Percentiles rank a stretch among this genome's conserved stretches.
Conservation (phyloP, 2,113 vertebrate species). For the Scomber colias region DNA sequence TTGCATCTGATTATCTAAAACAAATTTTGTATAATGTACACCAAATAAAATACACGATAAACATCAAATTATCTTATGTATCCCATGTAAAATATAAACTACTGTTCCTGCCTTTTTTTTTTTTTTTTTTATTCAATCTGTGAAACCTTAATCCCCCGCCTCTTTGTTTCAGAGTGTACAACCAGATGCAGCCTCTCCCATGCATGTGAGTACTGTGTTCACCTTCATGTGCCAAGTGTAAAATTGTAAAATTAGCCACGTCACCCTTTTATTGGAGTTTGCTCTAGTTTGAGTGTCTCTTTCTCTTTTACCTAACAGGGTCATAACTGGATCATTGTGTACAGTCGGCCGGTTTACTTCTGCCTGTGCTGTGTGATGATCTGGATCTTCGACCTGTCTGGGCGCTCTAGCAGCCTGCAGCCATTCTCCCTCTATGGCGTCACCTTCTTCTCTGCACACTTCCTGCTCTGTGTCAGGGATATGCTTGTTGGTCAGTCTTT, state of each 20-base stretch:
- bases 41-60: no score
- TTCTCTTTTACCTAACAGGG: constrained; percentile 86
- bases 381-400: constrained; percentile 92
- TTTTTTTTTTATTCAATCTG: no score
- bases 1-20: neutral
- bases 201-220: constrained; percentile 88
- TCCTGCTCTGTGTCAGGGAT: constrained; percentile 94
- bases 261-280: neutral
- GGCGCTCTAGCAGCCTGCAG: constrained; percentile 91
- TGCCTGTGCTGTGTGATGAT: constrained; percentile 98
- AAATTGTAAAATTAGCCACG: neutral
- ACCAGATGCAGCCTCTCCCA: constrained; percentile 92
- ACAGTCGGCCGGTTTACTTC: constrained; percentile 99
- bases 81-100: no score
- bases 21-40: no score
- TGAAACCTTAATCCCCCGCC: neutral
- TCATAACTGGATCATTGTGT: constrained; percentile 99
- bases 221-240: neutral
- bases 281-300: neutral
- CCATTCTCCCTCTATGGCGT: constrained; percentile 94
- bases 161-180: constrained; percentile 88
- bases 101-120: no score
- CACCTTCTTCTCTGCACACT: constrained; percentile 91
- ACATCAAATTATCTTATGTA: neutral
- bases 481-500: constrained; percentile 93